Percentiles rank a stretch among this genome's conserved stretches.
These are phyloP conservation scores for Penaeus monodon DNA, from an alignment of 2,888 invertebrate species.

Conservation along the genomic window DNA sequence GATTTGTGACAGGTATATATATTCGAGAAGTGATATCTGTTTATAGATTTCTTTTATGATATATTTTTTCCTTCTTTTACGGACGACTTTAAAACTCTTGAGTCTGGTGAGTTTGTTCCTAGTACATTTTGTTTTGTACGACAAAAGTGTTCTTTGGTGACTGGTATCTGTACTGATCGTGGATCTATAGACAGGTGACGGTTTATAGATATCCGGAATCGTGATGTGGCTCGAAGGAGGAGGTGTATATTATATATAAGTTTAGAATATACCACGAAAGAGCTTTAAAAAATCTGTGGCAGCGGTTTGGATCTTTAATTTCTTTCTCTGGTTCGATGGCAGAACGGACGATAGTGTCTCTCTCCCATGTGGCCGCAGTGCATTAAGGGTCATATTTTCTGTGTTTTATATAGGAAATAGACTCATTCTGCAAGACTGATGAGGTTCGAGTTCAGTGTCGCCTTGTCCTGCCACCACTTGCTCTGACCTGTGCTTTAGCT, in stretches of 20 bases:
- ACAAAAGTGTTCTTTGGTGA: constrained; percentile 4
- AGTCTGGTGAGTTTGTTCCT: constrained; percentile 28
- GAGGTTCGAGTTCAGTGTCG: too few species aligned
- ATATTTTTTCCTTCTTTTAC: constrained; percentile 2
- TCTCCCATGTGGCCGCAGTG: not conserved
- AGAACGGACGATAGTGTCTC: constrained; percentile 13
- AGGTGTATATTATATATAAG: constrained; percentile 16
- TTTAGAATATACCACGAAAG: constrained; percentile 30
- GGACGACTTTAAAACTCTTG: constrained; percentile 18
- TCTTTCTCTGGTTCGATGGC: constrained; percentile 31
- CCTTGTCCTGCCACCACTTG: too few species aligned
- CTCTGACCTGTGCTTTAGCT: too few species aligned
- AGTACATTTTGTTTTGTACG: constrained; percentile 22
- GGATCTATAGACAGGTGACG: not conserved
- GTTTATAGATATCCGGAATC: not conserved
- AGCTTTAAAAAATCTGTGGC: constrained; percentile 31
- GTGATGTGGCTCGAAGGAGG: not conserved
- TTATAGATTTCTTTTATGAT: constrained; percentile 31
- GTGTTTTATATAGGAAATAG: constrained; percentile 23
- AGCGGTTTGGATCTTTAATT: constrained; percentile 3
- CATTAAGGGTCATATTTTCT: constrained; percentile 19
- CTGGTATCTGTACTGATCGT: not conserved
- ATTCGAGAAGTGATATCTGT: constrained; percentile 31
- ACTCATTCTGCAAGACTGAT: not conserved
- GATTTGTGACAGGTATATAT: constrained; percentile 23